Base-by-base conservation (phyloP, 2,113 vertebrate genomes). In the Anseranas semipalmata region DNA sequence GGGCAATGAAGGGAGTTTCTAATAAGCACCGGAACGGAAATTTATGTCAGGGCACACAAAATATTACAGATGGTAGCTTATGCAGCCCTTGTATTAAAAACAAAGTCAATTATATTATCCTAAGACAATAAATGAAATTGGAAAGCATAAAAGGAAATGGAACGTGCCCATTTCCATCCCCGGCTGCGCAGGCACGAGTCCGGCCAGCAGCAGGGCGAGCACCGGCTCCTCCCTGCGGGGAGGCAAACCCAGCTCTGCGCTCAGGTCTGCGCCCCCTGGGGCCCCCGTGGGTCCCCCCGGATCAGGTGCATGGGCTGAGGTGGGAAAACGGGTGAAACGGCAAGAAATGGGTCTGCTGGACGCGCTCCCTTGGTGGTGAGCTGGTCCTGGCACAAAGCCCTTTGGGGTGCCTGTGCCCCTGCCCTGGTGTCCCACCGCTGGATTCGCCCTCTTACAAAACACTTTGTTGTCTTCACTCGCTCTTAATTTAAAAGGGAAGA, bases 41-140 rank as follows among this genome's bases (percentile, higher is more conserved):
- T 96, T 97, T 96, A 96, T 91, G 87, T 89, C 92, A 93, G 87
- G 91, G 91, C 72, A 80, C 85, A 90, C 94, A 96, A 95, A 96
- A 95, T 82, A 92, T 93, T 96, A 96, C 65, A 93, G 94, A 94
- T 32, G 91, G 87, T 4, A 83, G 89, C 84, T 95, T 90, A 92
- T 46, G 84, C 43, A 37, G 92, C 81, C 89, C 84, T 96, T 63
- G 81, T 78, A 94, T 85, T 95, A 95, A 93, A 96, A 96, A 59
- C 87, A 85, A 89, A 92, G 87, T 87, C 95, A 91, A 96, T 96
- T 90, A 80, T 53, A 94, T 89, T 93, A 95, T 33, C 92, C 75
- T 91, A 79, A 91, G 96, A 89, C 84, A 92, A 72, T 6, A 74
- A 78, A 59, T 59, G 59, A 77, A 92, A 96, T 92, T 92, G 87